Base-by-base conservation (phyloP, 1,140 invertebrate species). In the Babylonia areolata region DNA sequence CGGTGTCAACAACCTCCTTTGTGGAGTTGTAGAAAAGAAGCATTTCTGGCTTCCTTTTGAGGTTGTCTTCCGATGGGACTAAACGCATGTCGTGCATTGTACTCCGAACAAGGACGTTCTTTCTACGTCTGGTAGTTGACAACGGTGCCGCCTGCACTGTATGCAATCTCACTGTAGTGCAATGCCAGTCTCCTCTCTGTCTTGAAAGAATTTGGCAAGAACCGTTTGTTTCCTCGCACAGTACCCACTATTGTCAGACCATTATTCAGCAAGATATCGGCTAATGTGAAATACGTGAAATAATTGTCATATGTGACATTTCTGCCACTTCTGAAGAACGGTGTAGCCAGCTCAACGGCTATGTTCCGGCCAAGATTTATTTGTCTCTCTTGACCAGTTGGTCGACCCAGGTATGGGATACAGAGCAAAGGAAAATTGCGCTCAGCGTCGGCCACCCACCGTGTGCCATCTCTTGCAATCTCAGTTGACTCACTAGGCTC, bases 1-100 rank as follows among this genome's bases (percentile, higher is more conserved):
- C 81, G 11, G 88, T 91, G 86, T 95, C 94, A 2, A 95, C 94
- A 71, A 93, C 94, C 42, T 93, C 92, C 92, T 95, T 95, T 9
- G 92, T 94, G 64, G 86, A 84, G 88, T 94, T 94, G 89, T 95
- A 95, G 75, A 90, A 90, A 9, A 87, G 54, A 64, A 95, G 91
- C 64, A 95, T 94, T 31, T 94, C 90, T 77, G 94, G 94, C 88
- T 73, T 73, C 9, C 31, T 73, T 58, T 58, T 12, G 6, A 20
- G 15, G 5, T 20, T 17, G 31, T 12, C 69, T n/a, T n/a, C n/a
- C n/a, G n/a, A n/a, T n/a, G n/a, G n/a, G n/a, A n/a, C n/a, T n/a
- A n/a, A n/a, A n/a, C n/a, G n/a, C n/a, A n/a, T n/a, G n/a, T n/a
- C n/a, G n/a, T n/a, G n/a, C n/a, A n/a, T 73, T 9, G 69, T 15